Evolutionary conservation across 2,888 invertebrate genomes (phyloP).

Genomic region (Diaprepes abbreviatus): DNA sequence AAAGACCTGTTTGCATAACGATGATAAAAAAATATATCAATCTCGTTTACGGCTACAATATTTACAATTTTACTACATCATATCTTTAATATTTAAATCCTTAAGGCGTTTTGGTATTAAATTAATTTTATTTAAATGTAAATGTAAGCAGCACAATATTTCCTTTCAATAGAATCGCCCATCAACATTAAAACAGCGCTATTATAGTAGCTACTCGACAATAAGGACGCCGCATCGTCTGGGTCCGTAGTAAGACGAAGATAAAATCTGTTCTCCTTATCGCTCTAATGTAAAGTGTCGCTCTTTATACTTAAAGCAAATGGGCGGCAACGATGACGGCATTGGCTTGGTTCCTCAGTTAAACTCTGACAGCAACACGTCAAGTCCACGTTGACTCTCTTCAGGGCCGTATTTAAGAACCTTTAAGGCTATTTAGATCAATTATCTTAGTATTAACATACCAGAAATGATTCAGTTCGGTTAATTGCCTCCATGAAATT

Average conservation of each 20-base stretch:
- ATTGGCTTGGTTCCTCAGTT: conserved; percentile 56
- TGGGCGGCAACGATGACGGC: conserved; percentile 59
- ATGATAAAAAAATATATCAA: not conserved
- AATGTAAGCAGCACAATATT: not conserved
- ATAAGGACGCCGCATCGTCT: conserved; percentile 62
- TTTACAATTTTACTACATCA: not conserved
- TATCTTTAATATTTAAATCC: not conserved
- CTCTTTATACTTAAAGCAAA: conserved; percentile 67
- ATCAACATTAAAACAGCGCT: conserved; percentile 61
- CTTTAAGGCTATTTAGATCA: too few species aligned
- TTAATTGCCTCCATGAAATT: too few species aligned
- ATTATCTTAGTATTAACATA: too few species aligned
- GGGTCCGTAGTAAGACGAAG: conserved; percentile 39
- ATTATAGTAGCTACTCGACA: conserved; percentile 66
- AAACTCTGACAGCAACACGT: conserved; percentile 55
- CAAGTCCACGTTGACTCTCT: conserved; percentile 64
- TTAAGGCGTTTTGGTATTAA: not conserved
- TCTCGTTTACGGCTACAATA: not conserved
- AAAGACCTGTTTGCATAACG: too few species aligned
- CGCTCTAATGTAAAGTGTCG: conserved; percentile 64
- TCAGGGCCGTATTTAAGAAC: conserved; percentile 31
- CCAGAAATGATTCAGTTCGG: too few species aligned
- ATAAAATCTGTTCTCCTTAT: conserved; percentile 58
- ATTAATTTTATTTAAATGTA: not conserved
- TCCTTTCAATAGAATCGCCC: conserved; percentile 41